Conservation (phyloP, 2,113 vertebrate species). For the Agelaius phoeniceus region DNA sequence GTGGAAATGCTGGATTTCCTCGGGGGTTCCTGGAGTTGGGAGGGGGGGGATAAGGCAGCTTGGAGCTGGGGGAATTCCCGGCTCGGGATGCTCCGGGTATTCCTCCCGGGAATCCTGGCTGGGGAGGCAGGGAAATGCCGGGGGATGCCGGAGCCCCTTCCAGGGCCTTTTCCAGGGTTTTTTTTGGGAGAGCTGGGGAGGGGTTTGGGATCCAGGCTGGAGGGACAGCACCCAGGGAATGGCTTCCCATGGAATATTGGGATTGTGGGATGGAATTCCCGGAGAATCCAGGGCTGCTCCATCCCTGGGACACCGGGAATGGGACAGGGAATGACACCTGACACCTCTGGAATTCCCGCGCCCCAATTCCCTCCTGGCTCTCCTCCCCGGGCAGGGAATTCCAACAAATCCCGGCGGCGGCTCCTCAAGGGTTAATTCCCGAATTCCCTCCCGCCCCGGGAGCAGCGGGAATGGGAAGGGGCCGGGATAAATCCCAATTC, state of each 20-base stretch:
- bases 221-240: fast-evolving
- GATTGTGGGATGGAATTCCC: background rate
- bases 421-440: conserved; percentile 11
- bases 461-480: background rate
- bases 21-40: background rate
- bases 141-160: background rate
- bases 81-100: background rate
- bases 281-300: background rate
- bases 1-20: background rate
- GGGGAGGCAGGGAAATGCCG: background rate
- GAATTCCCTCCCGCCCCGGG: background rate
- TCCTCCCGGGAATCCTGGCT: background rate
- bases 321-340: background rate
- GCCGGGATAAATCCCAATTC: background rate
- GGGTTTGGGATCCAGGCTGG: background rate
- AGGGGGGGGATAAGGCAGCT: background rate
- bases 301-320: background rate
- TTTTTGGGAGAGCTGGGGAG: background rate
- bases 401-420: background rate
- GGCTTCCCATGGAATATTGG: fast-evolving
- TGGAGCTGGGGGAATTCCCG: background rate
- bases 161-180: background rate
- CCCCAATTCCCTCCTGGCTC: background rate
- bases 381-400: background rate
- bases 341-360: background rate